Base-by-base conservation (phyloP, 1,140 invertebrate genomes). In the Rhopalosiphum maidis region DNA sequence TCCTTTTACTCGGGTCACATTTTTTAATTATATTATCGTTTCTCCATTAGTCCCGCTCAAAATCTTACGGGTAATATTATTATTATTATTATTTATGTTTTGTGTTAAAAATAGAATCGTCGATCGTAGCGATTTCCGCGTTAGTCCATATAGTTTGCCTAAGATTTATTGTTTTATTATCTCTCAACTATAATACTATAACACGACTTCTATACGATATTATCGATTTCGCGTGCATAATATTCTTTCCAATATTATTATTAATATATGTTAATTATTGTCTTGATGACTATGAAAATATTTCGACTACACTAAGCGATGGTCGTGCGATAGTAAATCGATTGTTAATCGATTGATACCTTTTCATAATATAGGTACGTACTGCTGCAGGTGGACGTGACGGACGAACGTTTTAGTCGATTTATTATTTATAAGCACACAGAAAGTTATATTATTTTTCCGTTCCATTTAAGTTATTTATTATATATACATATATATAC, bases 391-490 rank as follows among this genome's bases (percentile, higher is more conserved):
- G 60, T 77, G 60, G 30, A 25, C 23, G 41, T 85, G 77, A 83
- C 77, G 83, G 83, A 85, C 83, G 3, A 85, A 85, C 83, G 37
- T 85, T 85, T 77, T 85, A 41, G 83, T 85, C 37, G 37, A 85
- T 77, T 77, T 77, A 77, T 85, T 85, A 85, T 85, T 85, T 85
- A 85, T 43, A 41, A 85, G 83, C 37, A 43, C 23, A 23, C 37
- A 41, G 41, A 85, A 85, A 85, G 22, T 41, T 41, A 30, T 85
- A 43, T 85, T 30, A 43, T 85, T 85, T 25, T 43, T 43, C 9
- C 15, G 11, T 77, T 21, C 60, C 60, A 35, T n/a, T 35, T n/a
- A n/a, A 77, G 15, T n/a, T 77, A n/a, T 68, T 51, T 15, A 68
- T 60, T 68, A 68, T 68, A 30, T 5, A 54, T 23, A 54, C 23